Evolutionary conservation across 1,140 invertebrate genomes (phyloP).

Genomic region (Diplogasteroides magnus): DNA sequence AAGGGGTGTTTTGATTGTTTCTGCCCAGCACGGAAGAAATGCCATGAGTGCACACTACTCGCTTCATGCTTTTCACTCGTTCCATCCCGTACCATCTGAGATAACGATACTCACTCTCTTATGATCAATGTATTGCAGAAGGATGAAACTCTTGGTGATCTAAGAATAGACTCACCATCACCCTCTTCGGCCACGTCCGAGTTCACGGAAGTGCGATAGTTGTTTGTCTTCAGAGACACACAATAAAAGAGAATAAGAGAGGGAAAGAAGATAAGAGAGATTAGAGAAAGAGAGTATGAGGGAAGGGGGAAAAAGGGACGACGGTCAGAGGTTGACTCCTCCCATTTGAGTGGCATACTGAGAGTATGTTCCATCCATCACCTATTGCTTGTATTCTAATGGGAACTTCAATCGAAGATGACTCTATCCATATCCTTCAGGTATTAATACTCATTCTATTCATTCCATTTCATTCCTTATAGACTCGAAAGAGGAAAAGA

Average conservation of each 20-base stretch:
- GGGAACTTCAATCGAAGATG: background rate
- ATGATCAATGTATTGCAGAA: background rate
- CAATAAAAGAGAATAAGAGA: background rate
- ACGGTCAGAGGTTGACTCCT: background rate
- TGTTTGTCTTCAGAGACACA: background rate
- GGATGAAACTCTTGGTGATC: no score
- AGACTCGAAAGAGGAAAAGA: slow-evolving; percentile 26
- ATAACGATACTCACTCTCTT: background rate
- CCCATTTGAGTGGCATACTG: background rate
- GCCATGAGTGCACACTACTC: no score
- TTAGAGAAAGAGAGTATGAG: background rate
- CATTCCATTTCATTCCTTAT: no score
- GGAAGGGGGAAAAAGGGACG: background rate
- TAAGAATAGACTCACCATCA: background rate
- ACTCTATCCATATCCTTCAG: no score
- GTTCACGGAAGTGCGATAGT: background rate
- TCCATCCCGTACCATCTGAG: background rate
- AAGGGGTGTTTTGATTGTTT: no score
- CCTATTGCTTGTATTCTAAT: background rate
- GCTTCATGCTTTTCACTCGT: no score
- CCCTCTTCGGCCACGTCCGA: background rate
- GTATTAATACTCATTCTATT: no score
- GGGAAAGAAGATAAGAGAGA: background rate
- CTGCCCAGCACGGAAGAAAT: background rate
- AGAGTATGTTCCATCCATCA: background rate